Evolutionary conservation across 2,113 vertebrate species (phyloP), one percentile per base, ranked within the genome.

Genomic region (Eulacestoma nigropectus): DNA sequence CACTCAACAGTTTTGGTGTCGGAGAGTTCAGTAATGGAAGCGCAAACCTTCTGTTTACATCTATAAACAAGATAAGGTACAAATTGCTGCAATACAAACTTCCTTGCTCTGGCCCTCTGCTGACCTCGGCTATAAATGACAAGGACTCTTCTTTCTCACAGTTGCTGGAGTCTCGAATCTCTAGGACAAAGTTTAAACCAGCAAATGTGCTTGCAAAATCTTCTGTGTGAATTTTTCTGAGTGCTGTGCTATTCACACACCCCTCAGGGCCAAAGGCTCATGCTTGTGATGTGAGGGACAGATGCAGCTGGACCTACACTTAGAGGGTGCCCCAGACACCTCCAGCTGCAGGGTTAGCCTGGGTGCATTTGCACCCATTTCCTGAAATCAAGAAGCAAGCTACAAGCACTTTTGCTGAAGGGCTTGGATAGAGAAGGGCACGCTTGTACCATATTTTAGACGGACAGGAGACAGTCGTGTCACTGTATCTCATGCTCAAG

Each of bases 11-110:
- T 97, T 96, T 74, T 84, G 65, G 39, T 82, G 87, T 39, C 68
- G 85, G 23, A 75, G 33, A 93, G 57, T 62, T 77, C 88, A 85
- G 49, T 47, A 93, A 81, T n/a, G 44, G 94, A 96, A 96, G 84
- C 3, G 7, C 82, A 97, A 97, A 82, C 91, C 76, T 95, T 96
- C 79, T 97, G 94, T 96, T 97, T 97, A 96, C 90, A 94, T 95
- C 76, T 89, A 87, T 82, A 96, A 96, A 92, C 87, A 94, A 95
- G 94, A 96, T 97, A 97, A 96, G 95, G 93, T 96, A 96, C 90
- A 94, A 97, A 97, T 65, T 95, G 90, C 90, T 95, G 93, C 96
- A 96, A 89, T 92, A 79, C 93, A 96, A 96, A 96, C 94, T 97
- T 97, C 95, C 94, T 96, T 50, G 79, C 91, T 53, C 80, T 95